Evolutionary conservation across 2,113 vertebrate genomes (phyloP), one percentile per base, ranked within the genome.

Genomic region (Melanostigma gelatinosum): DNA sequence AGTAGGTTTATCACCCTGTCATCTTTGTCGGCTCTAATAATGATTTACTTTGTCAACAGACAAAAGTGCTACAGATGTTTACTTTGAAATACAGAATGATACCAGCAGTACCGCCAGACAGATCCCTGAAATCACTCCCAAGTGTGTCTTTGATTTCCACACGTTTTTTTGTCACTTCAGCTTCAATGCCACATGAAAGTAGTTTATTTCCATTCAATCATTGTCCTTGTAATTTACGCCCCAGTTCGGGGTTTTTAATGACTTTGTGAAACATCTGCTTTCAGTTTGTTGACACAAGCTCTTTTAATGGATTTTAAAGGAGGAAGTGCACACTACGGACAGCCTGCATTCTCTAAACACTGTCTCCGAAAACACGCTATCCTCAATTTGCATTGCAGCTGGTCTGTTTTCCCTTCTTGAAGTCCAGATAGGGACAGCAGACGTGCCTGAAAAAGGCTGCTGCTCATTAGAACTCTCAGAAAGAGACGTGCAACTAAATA

Each of bases 231-330:
- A 42, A 75, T 77, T 80, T 57, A 68, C n/a, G 0, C 44, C 65
- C 38, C 1, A 15, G 50, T 24, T 80, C 6, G 24, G 24, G 13
- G 40, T 79, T 79, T 67, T 65, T 85, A 74, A 76, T 1, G 16
- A 62, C 67, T 72, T 40, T 81, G 64, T 32, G 24, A 75, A 77
- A 78, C 91, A 91, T 92, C 87, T 91, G 87, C 72, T 88, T 85
- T 54, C 54, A 85, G 29, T 92, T 82, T 85, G 57, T 58, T 11
- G 75, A 79, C 75, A 84, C 85, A 88, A 62, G 32, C 27, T 48
- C 44, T 83, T 85, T 83, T 80, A 77, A 82, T 77, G 48, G 65
- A 24, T 57, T 40, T 22, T 74, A 62, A 29, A 55, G 38, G 48
- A 81, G 69, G 65, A 75, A 54, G 24, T 63, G 55, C 72, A 76